A percentile compares a stretch with the other conserved stretches of the same genome.
Conservation (phyloP, 2,888 invertebrate species). For the Sphinx pinastri region DNA sequence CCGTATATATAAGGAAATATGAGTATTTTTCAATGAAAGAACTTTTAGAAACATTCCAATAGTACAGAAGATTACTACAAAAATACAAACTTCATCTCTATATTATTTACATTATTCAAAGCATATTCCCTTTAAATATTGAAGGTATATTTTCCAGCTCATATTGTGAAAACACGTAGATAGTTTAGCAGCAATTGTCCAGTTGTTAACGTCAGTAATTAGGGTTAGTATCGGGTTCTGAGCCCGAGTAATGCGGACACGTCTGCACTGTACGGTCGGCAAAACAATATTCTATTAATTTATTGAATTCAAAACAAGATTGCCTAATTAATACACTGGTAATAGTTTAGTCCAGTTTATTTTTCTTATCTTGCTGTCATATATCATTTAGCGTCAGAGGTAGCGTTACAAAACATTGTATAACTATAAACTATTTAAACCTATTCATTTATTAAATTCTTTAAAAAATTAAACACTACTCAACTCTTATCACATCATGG, state of each 20-base stretch:
- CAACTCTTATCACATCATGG: no score
- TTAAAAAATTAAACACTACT: no score
- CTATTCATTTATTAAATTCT: no score
- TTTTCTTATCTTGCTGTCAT: no score
- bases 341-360: no score
- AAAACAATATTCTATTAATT: neutral
- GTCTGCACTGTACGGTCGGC: neutral
- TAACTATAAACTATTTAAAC: no score
- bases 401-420: no score
- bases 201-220: constrained; percentile 24
- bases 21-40: no score
- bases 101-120: no score
- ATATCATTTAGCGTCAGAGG: no score
- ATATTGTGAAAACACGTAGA: constrained; percentile 15
- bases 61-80: neutral
- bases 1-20: no score
- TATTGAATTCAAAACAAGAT: neutral
- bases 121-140: neutral
- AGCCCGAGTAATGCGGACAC: constrained; percentile 20
- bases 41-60: neutral
- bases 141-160: neutral
- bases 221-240: constrained; percentile 13
- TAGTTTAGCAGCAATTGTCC: constrained; percentile 17
- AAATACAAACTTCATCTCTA: neutral
- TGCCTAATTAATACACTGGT: no score